A percentile compares a stretch with the other conserved stretches of the same genome.
These are phyloP conservation scores for Misgurnus mizolepis DNA, from an alignment of 2,113 vertebrate species.

Conservation along the genomic window DNA sequence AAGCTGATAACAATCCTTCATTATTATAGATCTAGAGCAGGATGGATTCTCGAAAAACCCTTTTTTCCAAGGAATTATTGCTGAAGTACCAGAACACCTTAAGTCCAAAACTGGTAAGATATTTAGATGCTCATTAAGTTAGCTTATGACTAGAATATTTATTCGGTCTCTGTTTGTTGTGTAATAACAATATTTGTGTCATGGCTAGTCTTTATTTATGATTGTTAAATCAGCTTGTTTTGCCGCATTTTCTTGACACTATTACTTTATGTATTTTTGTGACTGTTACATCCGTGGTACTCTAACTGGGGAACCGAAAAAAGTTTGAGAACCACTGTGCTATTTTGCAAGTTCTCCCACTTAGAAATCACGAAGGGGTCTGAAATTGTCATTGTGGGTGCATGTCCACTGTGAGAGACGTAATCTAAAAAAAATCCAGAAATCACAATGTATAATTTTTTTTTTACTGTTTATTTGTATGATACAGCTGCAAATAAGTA, in stretches of 20 bases:
- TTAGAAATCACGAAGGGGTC: no score
- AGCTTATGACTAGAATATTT: neutral
- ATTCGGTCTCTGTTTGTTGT: neutral
- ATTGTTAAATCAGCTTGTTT: slow-evolving; percentile 7
- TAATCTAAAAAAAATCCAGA: no score
- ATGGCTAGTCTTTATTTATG: slow-evolving; percentile 1
- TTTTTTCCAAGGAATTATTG: slow-evolving; percentile 75
- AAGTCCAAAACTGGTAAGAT: slow-evolving; percentile 68
- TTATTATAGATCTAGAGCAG: slow-evolving; percentile 68
- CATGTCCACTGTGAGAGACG: no score
- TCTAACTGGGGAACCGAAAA: no score
- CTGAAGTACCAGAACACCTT: slow-evolving; percentile 72
- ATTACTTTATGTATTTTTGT: neutral
- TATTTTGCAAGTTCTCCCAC: no score
- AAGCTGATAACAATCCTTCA: neutral
- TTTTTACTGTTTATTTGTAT: no score
- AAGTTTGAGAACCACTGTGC: no score
- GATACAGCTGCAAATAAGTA: no score
- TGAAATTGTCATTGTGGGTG: no score
- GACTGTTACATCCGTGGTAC: neutral
- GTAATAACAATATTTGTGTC: slow-evolving; percentile 6
- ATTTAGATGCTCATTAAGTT: neutral
- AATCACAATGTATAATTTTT: no score
- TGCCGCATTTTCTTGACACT: neutral
- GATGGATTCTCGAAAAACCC: slow-evolving; percentile 77